These are phyloP conservation scores for Lophura nycthemera DNA, from an alignment of 2,113 vertebrate species.

Conservation along the genomic window DNA sequence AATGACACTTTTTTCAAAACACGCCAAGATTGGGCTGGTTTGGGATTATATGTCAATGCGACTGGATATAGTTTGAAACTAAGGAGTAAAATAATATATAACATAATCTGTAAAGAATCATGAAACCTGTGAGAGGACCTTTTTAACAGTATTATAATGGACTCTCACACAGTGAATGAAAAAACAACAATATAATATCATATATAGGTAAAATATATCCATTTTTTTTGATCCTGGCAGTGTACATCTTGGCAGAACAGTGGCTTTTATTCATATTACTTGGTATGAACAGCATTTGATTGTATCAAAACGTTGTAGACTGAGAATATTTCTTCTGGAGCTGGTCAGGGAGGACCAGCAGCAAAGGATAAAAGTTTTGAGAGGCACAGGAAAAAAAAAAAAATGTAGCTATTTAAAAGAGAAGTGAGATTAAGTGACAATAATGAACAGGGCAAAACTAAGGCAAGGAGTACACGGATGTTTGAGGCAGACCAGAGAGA, in stretches of 20 bases:
- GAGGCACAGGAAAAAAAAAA: neutral
- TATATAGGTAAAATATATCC: neutral
- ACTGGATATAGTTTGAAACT: neutral
- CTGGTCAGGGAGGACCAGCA: neutral
- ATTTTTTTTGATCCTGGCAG: neutral
- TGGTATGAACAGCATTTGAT: neutral
- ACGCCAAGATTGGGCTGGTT: neutral
- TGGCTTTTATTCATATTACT: neutral
- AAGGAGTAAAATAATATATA: slow-evolving; percentile 31
- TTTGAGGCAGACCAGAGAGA: neutral
- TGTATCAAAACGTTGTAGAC: neutral
- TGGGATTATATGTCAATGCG: neutral
- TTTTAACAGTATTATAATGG: neutral
- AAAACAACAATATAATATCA: neutral
- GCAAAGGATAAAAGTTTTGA: neutral
- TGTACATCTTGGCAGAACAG: neutral
- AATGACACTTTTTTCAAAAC: slow-evolving; percentile 16
- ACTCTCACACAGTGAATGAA: neutral
- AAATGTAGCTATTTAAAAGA: neutral
- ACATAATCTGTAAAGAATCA: neutral
- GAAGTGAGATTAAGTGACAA: neutral
- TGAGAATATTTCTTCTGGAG: neutral
- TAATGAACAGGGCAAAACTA: neutral
- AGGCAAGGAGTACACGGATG: neutral
- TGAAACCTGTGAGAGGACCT: neutral